Base-by-base conservation (phyloP, 2,113 vertebrate species). In the Cyphomyrus plagiostoma region DNA sequence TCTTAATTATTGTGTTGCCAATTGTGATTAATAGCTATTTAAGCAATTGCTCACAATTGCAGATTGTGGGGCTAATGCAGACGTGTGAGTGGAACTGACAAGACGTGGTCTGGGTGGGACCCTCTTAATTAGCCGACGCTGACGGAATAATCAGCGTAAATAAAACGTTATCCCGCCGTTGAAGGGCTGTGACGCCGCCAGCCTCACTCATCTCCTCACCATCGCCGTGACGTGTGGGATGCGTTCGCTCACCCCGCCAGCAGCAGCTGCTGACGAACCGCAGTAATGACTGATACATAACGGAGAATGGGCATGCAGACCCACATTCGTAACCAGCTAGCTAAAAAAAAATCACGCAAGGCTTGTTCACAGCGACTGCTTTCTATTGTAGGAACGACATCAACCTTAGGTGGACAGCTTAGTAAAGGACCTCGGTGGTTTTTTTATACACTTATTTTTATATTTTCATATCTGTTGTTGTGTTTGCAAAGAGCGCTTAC, bases 1-100 rank as follows among this genome's bases (percentile, higher is more conserved):
- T 86, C 85, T 86, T 52, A 50, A 86, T 86, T 86, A 86, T 52
- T 52, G 49, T 52, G 85, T 49, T 86, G 85, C 85, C 85, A 86
- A 48, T 52, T 86, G 52, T 52, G 85, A 87, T 87, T 53, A 53
- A 87, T 53, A 53, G 49, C 50, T 26, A 53, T 87, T 53, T 87
- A 53, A 30, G 85, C 85, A 87, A 49, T 53, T 87, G 50, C 50
- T 39, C 48, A 49, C 85, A 56, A 49, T 35, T 53, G 85, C 30
- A 56, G 17, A 53, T 56, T 87, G 48, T 53, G 50, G 49, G 26
- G 85, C 11, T 30, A n/a, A 87, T 19, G 49, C 13, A 56, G n/a
- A 87, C 48, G n/a, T 8, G 85, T 19, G 23, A 53, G 26, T 35
- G 50, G 50, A 87, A 26, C 50, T 35, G 85, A 87, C 23, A 87